Base-by-base conservation (phyloP, 2,113 vertebrate genomes). In the Mus spicilegus region DNA sequence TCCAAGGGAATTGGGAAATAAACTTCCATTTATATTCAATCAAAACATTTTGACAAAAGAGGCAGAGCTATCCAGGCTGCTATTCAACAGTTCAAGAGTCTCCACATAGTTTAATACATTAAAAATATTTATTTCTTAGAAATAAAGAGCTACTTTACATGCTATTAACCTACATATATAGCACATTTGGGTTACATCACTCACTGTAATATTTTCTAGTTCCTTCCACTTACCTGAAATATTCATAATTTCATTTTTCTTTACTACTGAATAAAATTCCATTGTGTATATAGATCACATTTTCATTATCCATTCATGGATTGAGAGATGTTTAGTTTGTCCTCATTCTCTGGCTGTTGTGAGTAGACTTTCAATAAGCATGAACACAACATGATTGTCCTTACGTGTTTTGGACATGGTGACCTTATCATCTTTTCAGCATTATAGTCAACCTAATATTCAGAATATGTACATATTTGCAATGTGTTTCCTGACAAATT, bases 31-130 rank as follows among this genome's bases (percentile, higher is more conserved):
- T 88, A 49, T 85, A 92, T 96, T 30, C 36, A 94, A 28, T 80
- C 24, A 82, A 24, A 75, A 56, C 12, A 84, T 39, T 90, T 94
- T 95, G 78, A 87, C 78, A 61, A 84, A 82, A 89, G 8, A 49
- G 24, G 19, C 12, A 78, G 39, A 86, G 9, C 82, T 90, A 90
- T 75, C 19, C 69, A 67, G 22, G 30, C 4, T 84, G 2, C 10
- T 90, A 13, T 92, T 87, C 24, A 69, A 56, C 5, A 46, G 9
- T 42, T 87, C 22, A 77, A 81, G 12, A 84, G 13, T 92, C 30
- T 63, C 1, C 54, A 94, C 17, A 77, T 10, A 54, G 80, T 28
- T 91, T 92, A 65, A 65, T 49, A 90, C 1, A 61, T 82, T 87
- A 28, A 56, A 26, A 86, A 82, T 54, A 14, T 63, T 85, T 80